Conservation (phyloP, 2,888 invertebrate genomes). For the Cosmia pyralina region DNA sequence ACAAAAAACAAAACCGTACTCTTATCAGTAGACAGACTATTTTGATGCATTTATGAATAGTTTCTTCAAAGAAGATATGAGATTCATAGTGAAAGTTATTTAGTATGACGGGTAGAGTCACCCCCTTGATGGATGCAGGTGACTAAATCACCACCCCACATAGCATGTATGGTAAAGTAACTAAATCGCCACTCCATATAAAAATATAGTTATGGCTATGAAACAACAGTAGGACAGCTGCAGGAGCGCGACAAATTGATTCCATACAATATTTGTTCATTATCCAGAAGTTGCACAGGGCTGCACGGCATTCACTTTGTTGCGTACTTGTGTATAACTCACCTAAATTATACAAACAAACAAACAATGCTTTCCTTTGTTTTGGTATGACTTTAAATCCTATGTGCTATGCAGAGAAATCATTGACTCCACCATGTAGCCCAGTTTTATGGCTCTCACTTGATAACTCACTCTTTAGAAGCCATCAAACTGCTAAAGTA, state of each 20-base stretch:
- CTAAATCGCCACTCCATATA: neutral
- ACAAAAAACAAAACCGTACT: too few relatives aligned
- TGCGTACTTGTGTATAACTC: neutral
- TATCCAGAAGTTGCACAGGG: slow-evolving; percentile 2
- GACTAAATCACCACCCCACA: neutral
- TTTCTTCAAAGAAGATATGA: neutral
- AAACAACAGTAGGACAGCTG: neutral
- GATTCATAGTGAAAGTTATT: neutral
- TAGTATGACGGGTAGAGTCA: neutral
- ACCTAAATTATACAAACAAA: neutral
- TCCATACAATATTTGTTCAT: slow-evolving; percentile 1
- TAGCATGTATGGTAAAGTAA: too few relatives aligned
- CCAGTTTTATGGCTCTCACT: neutral
- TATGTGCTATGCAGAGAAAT: neutral
- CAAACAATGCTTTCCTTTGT: slow-evolving; percentile 2
- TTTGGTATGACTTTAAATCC: slow-evolving; percentile 4
- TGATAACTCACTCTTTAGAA: too few relatives aligned
- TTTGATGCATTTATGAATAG: neutral
- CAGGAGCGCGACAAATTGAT: neutral
- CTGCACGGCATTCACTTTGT: neutral
- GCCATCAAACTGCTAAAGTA: too few relatives aligned
- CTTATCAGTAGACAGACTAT: too few relatives aligned
- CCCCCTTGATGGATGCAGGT: neutral
- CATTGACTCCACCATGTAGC: neutral
- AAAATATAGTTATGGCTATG: neutral